phyloP scores from a whole-genome alignment of 2,113 vertebrate genomes.

The Calyptomena viridis region DNA sequence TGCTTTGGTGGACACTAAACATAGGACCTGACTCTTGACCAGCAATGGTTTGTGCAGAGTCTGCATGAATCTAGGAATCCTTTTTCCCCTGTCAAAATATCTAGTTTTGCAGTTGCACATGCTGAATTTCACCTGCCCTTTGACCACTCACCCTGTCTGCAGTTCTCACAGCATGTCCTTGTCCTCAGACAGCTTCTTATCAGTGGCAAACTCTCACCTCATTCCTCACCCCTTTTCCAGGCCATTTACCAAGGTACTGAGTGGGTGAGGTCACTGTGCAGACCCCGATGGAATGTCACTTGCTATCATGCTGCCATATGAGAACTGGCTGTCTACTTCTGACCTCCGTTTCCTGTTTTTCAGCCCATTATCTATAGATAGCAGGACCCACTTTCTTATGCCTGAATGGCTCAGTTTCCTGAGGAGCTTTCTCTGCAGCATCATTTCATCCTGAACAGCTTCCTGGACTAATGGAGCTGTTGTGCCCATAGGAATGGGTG shows the following conservation, averaged over 20 bases:
- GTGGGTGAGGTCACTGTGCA: background rate
- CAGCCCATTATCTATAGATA: background rate
- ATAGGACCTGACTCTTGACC: rapidly evolving
- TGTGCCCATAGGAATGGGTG: background rate
- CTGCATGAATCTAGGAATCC: rapidly evolving
- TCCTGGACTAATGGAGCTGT: background rate
- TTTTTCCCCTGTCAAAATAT: background rate
- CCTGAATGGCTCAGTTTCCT: background rate
- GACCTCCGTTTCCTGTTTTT: slow-evolving; percentile 3
- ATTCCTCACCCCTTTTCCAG: background rate
- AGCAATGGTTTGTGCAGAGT: background rate
- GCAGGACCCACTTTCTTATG: background rate
- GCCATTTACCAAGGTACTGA: rapidly evolving
- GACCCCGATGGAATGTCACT: background rate
- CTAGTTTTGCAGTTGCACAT: background rate
- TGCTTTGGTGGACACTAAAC: background rate
- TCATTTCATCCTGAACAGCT: background rate
- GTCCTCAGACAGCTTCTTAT: background rate
- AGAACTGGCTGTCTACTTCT: background rate
- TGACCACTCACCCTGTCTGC: background rate
- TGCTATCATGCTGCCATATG: background rate
- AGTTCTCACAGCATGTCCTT: background rate
- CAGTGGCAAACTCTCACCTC: background rate
- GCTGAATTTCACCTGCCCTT: background rate
- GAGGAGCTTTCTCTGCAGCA: background rate